A percentile compares a stretch with the other conserved stretches of the same genome.
These are phyloP conservation scores for Rhopilema esculentum DNA, from an alignment of 30 jellyfish, hydroid and myxozoan genomes.

Conservation along the genomic window DNA sequence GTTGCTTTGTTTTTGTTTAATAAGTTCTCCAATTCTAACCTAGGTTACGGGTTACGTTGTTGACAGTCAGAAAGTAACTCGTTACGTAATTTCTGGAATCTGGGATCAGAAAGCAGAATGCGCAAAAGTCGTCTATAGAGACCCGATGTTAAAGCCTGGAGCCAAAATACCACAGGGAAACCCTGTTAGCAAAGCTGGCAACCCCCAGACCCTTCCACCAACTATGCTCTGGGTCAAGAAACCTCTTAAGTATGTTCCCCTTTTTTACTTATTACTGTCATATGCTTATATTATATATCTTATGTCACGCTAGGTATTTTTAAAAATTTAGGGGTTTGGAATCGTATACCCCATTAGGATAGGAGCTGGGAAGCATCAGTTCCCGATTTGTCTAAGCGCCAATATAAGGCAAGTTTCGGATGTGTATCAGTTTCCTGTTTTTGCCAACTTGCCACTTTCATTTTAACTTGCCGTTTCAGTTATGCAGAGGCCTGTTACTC, in stretches of 20 bases:
- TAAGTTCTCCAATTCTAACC: not conserved
- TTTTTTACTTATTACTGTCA: too few species aligned
- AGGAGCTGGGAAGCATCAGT: too few species aligned
- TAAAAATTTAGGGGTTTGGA: too few species aligned
- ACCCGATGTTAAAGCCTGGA: slow-evolving; percentile 62
- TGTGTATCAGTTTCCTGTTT: too few species aligned
- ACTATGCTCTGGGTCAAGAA: slow-evolving; percentile 81
- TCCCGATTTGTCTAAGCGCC: too few species aligned
- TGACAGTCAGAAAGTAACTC: slow-evolving; percentile 91
- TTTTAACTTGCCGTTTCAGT: too few species aligned
- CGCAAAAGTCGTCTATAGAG: slow-evolving; percentile 91
- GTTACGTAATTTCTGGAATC: slow-evolving; percentile 94
- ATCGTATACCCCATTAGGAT: too few species aligned
- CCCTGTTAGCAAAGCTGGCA: slow-evolving; percentile 82
- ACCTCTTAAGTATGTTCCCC: slow-evolving; percentile 79
- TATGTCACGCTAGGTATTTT: too few species aligned
- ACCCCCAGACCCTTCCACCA: slow-evolving; percentile 90
- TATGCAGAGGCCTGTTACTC: too few species aligned
- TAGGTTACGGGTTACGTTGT: slow-evolving; percentile 96
- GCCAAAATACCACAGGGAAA: slow-evolving; percentile 81
- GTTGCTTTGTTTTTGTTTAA: not conserved
- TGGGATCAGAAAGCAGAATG: slow-evolving; percentile 96
- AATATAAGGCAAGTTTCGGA: too few species aligned
- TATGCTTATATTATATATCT: too few species aligned
- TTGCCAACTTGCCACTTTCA: too few species aligned